Evolutionary conservation across 2,888 invertebrate species (phyloP), one percentile per base, ranked within the genome.

Genomic region (Leucophenga montana): DNA sequence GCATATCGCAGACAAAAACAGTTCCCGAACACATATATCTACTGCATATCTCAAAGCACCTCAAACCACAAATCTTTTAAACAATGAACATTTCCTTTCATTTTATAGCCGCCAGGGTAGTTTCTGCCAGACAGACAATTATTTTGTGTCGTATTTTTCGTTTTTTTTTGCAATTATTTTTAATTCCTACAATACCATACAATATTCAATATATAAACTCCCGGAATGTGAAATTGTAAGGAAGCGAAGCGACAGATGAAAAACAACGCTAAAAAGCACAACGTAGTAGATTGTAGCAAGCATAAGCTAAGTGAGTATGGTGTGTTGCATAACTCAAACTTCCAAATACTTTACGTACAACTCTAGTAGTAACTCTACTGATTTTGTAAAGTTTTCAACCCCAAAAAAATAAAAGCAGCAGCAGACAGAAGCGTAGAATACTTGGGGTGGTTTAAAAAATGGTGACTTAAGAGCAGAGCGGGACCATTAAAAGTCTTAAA

Each of bases 51-150:
- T 27, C 27, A 27, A 27, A 27, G 4, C 2, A 27, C 5, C 50
- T 50, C 50, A 50, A 50, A 68, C 59, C 71, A 74, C 39, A 62
- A 59, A 16, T 16, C 14, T 62, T 5, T 14, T 39, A 18, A 61
- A 69, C 64, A 18, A 44, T 20, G 54, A 9, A 50, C 33, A 71
- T 76, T 76, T 75, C 70, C 76, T 77, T 50, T 77, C 76, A 65
- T 71, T 73, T 73, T 62, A 71, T 61, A 39, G 78, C 78, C 64
- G 62, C 50, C 73, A 71, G 79, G 73, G 80, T 82, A 80, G 82
- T 80, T 74, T 78, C 74, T 70, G 77, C 75, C 79, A 82, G 82
- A 76, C 82, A 82, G 78, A 77, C 76, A 79, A 68, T 50, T 50
- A 50, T 50, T 50, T 16, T 18, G 50, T 50, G 33, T 59, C 31